Evolutionary conservation across 2,888 invertebrate genomes (phyloP), one percentile per base, ranked within the genome.

Genomic region (Oscheius sp.): DNA sequence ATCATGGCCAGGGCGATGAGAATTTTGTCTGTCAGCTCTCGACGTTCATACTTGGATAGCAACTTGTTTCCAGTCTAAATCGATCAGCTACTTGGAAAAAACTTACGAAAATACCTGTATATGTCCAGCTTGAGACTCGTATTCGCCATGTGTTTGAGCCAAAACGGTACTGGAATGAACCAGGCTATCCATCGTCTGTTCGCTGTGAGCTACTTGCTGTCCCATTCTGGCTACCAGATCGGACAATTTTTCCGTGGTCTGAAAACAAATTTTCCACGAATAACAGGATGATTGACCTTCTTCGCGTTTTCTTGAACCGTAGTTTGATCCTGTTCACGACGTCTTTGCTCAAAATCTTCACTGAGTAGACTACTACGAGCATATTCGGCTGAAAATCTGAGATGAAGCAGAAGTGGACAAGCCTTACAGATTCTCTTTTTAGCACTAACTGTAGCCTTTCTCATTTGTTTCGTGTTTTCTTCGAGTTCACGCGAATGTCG

Each of bases 11-110:
- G 93, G 84, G 94, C 93, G 89, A 95, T 92, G 9, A 98, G 92
- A 74, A 96, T 93, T 92, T 96, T 96, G 89, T 98, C 97, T 0
- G 97, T 98, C 80, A 95, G 93, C 91, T 98, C 97, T 51, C 97
- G 92, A 71, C 96, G 92, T 2, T 95, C 95, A 89, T 96, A 97
- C 91, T 97, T 98, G 73, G 95, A 95, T 59, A 98, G 91, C 9
- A 98, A 91, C 90, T 95, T 96, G 81, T 94, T 94, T 0, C 96
- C 95, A 88, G 95, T 95, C 37, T 93, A 92, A 84, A 82, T 32
- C 50, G 60, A 51, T 53, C n/a, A 62, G 13, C n/a, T 21, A 13
- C 13, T 32, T 32, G 7, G 4, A 57, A 42, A 58, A 55, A 29
- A 11, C 1, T 13, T 57, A 47, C 33, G 33, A 50, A 21, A 9